These are phyloP conservation scores for Abscondita cerata DNA, from an alignment of 2,888 invertebrate genomes.

Conservation along the genomic window DNA sequence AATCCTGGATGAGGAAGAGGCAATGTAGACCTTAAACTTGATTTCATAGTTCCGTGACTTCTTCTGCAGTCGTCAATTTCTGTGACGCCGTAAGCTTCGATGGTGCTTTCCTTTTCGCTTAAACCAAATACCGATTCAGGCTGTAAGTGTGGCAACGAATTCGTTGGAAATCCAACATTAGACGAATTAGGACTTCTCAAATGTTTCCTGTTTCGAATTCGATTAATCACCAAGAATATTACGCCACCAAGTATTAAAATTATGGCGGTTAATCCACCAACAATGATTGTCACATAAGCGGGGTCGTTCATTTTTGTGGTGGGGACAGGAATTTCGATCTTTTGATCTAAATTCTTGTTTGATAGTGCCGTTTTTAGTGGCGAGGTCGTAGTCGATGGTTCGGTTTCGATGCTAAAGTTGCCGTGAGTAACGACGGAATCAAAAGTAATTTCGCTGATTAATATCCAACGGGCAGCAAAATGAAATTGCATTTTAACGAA, in stretches of 20 bases:
- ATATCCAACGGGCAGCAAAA: constrained; percentile 86
- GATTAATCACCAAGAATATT: constrained; percentile 74
- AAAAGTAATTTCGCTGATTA: constrained; percentile 89
- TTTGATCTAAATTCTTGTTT: constrained; percentile 58
- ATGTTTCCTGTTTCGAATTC: constrained; percentile 75
- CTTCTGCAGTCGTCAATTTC: constrained; percentile 67
- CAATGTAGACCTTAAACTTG: constrained; percentile 61
- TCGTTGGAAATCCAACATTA: constrained; percentile 61
- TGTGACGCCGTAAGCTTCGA: constrained; percentile 66
- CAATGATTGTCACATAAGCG: constrained; percentile 76
- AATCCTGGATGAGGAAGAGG: constrained; percentile 64
- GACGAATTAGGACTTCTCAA: constrained; percentile 74
- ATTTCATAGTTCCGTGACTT: constrained; percentile 61
- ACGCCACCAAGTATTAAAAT: constrained; percentile 75
- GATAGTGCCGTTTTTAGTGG: constrained; percentile 62
- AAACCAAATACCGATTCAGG: constrained; percentile 62
- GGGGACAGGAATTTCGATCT: constrained; percentile 69
- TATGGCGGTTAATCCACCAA: constrained; percentile 77
- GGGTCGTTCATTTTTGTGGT: constrained; percentile 75
- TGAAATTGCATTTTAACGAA: constrained; percentile 80
- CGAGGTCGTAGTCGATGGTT: constrained; percentile 62
- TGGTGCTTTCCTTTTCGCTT: constrained; percentile 58
- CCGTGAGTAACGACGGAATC: constrained; percentile 79
- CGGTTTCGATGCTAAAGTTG: constrained; percentile 75
- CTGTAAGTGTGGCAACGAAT: constrained; percentile 57